phyloP scores from a whole-genome alignment of 2,797 vertebrate species.

The Pygocentrus nattereri region DNA sequence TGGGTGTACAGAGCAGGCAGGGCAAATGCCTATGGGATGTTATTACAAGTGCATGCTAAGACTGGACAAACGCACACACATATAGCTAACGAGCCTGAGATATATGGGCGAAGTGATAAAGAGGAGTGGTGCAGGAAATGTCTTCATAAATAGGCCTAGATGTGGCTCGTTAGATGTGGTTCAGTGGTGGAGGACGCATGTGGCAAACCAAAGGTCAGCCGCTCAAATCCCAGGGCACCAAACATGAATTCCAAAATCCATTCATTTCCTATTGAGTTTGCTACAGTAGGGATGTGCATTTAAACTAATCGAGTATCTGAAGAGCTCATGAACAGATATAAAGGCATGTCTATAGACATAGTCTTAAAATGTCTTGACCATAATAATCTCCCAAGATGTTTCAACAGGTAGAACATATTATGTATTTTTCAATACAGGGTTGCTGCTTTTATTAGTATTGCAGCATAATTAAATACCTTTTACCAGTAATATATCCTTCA shows the following conservation, averaged over 20 bases:
- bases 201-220: slow-evolving; percentile 15
- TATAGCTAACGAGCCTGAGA: slow-evolving; percentile 8
- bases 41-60: slow-evolving; percentile 56
- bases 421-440: no score
- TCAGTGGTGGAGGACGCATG: neutral
- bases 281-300: no score
- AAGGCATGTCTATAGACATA: no score
- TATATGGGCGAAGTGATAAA: slow-evolving; percentile 2
- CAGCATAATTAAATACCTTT: no score
- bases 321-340: no score
- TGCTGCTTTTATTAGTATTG: no score
- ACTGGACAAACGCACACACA: slow-evolving; percentile 23
- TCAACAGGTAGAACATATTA: no score
- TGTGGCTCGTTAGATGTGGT: slow-evolving; percentile 6
- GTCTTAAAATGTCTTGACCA: no score
- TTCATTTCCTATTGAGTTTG: no score
- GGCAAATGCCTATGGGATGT: slow-evolving; percentile 48
- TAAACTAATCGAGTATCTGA: no score
- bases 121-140: slow-evolving; percentile 15
- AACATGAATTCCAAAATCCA: neutral
- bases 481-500: no score
- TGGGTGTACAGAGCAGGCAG: slow-evolving; percentile 39
- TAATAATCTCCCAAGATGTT: no score
- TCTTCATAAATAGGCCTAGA: slow-evolving; percentile 9
- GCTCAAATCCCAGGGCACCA: neutral